Base-by-base conservation (phyloP, 2,797 vertebrate species). In the Chelonia mydas region DNA sequence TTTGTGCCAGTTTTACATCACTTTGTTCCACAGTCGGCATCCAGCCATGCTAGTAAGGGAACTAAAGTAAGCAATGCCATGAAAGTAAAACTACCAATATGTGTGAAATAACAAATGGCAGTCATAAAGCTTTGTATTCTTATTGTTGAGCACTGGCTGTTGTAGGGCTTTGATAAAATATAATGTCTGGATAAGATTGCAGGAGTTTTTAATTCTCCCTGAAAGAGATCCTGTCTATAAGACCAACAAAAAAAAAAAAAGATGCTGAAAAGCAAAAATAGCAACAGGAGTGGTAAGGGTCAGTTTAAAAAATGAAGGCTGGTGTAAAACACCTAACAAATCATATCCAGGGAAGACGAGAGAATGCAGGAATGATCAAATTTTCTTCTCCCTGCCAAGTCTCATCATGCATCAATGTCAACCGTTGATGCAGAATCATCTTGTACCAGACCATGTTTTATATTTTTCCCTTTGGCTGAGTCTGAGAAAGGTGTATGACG, bases 1-100 rank as follows among this genome's bases (percentile, higher is more conserved):
- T 96, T 95, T 81, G 91, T 97, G 88, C 76, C 90, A 84, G 53
- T 95, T 98, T 96, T 96, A 90, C 74, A 85, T 45, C 80, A 31
- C 78, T 76, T 91, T 94, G 94, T 96, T 96, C 93, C 84, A 90
- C 81, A 51, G 45, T 85, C 92, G 94, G 93, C 84, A 59, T 61
- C 88, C 78, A 50, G 76, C 85, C 95, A 93, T 41, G 13, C 50
- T 85, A 53, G 92, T 90, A 93, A 97, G 93, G 84, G 87, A 96
- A 95, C 59, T 89, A 50, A 80, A 96, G 90, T 79, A 88, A 91
- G 47, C 81, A 50, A 87, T 81, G 93, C 87, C 76, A 72, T 96
- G 89, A 81, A 91, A 79, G 45, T 47, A 45, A 72, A 94, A 81
- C 27, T 65, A 27, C 88, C 92, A 89, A 47, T 85, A 87, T 83